These are phyloP conservation scores for Agapornis canus DNA, from an alignment of 2,797 vertebrate genomes.

Conservation along the genomic window DNA sequence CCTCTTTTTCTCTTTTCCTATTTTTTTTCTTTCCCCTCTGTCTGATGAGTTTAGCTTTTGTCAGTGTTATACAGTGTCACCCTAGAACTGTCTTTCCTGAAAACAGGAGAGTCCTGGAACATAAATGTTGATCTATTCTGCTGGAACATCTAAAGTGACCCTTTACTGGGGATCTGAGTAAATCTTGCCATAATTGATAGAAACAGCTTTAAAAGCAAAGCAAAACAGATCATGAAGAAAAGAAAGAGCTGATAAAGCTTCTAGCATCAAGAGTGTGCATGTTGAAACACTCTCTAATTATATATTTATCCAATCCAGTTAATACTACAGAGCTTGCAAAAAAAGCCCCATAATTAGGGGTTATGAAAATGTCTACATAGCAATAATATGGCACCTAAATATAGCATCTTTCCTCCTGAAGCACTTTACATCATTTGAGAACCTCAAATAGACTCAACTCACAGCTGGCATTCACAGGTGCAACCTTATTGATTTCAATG, in stretches of 20 bases:
- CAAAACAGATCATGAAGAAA: conserved; percentile 70
- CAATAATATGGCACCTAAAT: conserved; percentile 72
- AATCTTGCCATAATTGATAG: conserved; percentile 63
- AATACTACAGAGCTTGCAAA: conserved; percentile 71
- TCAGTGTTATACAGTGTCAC: not conserved
- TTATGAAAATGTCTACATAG: conserved; percentile 75
- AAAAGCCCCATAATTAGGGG: conserved; percentile 69
- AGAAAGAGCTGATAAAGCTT: conserved; percentile 74
- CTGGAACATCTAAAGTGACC: conserved; percentile 30
- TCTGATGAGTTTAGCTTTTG: not conserved
- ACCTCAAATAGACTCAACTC: conserved; percentile 30
- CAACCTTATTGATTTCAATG: conserved; percentile 50
- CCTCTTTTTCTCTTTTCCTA: not conserved
- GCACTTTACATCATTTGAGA: conserved; percentile 63
- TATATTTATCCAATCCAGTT: conserved; percentile 73
- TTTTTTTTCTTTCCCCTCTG: not conserved
- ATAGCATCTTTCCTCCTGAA: conserved; percentile 72
- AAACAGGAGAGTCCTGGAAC: not conserved
- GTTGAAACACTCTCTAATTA: conserved; percentile 76
- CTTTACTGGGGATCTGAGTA: conserved; percentile 41
- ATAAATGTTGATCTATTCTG: not conserved
- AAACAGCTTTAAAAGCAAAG: conserved; percentile 67
- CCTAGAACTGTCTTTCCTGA: conserved; percentile 4
- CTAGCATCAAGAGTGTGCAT: conserved; percentile 71
- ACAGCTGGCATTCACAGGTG: conserved; percentile 66